These are phyloP conservation scores for Epinotia bilunana DNA, from an alignment of 2,888 invertebrate genomes.

Conservation along the genomic window DNA sequence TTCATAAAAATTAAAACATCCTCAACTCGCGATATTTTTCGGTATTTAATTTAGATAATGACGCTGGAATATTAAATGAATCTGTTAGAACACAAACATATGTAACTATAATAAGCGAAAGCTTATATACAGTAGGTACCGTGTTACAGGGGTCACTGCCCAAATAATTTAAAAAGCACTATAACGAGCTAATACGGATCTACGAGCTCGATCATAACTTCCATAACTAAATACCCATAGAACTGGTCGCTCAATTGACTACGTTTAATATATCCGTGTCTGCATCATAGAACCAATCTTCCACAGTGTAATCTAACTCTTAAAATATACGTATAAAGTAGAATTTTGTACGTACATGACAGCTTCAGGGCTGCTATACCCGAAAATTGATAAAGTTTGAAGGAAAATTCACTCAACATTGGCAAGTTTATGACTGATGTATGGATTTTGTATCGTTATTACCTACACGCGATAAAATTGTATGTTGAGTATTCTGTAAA, in stretches of 20 bases:
- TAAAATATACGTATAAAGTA: constrained; percentile 6
- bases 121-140: too few relatives aligned
- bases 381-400: constrained; percentile 64
- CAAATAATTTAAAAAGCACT: too few relatives aligned
- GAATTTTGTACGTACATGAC: constrained; percentile 43
- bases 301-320: neutral
- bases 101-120: too few relatives aligned
- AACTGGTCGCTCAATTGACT: constrained; percentile 37
- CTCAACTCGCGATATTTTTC: too few relatives aligned
- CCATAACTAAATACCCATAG: constrained; percentile 41
- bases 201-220: constrained; percentile 53
- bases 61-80: too few relatives aligned
- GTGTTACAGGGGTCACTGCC: too few relatives aligned
- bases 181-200: too few relatives aligned
- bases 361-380: constrained; percentile 51
- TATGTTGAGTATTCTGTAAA: constrained; percentile 23
- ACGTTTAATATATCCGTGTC: constrained; percentile 22
- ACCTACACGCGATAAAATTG: constrained; percentile 32
- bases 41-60: too few relatives aligned
- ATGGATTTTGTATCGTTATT: constrained; percentile 51
- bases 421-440: constrained; percentile 53
- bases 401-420: constrained; percentile 58
- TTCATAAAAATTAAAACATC: too few relatives aligned
- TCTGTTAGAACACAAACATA: too few relatives aligned
- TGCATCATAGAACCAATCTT: constrained; percentile 17